Evolutionary conservation across 2,888 invertebrate genomes (phyloP).

Genomic region (Drosophila anceps): DNA sequence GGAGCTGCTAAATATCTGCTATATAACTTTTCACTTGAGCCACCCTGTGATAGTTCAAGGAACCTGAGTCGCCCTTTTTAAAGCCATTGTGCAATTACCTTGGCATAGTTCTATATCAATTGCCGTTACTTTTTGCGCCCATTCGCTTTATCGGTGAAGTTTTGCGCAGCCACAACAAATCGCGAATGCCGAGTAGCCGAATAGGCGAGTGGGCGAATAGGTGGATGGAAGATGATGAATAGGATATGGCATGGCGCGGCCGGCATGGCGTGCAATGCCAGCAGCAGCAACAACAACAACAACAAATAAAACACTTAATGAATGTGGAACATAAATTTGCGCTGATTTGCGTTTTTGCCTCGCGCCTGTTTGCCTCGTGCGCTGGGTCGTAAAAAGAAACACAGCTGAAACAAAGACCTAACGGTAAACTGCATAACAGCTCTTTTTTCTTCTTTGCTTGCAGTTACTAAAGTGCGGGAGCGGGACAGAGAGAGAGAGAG

Average conservation of each 20-base stretch:
- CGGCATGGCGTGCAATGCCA: conserved; percentile 60
- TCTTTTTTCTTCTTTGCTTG: conserved; percentile 27
- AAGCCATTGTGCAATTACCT: conserved; percentile 31
- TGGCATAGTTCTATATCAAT: conserved; percentile 46
- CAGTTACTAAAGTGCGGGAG: conserved; percentile 31
- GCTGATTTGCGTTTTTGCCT: conserved; percentile 40
- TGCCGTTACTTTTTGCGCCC: conserved; percentile 37
- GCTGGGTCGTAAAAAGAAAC: conserved; percentile 24
- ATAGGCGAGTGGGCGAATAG: conserved; percentile 32
- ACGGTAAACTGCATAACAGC: conserved; percentile 32
- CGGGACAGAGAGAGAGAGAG: neutral
- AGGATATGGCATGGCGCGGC: conserved; percentile 19
- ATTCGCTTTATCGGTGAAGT: conserved; percentile 66
- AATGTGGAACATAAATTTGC: conserved; percentile 64
- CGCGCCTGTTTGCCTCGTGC: conserved; percentile 15
- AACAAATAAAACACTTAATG: conserved; percentile 25
- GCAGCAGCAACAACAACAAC: conserved; percentile 14
- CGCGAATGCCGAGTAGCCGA: conserved; percentile 40
- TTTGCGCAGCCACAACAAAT: conserved; percentile 69
- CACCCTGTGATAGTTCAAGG: conserved; percentile 31
- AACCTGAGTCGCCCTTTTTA: conserved; percentile 32
- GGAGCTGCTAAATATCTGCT: neutral
- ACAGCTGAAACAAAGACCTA: conserved; percentile 27
- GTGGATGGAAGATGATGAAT: conserved; percentile 28
- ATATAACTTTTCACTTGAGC: neutral